A percentile compares a stretch with the other conserved stretches of the same genome.
Evolutionary conservation across 2,888 invertebrate species (phyloP).

Genomic region (Drosophila heteroneura): DNA sequence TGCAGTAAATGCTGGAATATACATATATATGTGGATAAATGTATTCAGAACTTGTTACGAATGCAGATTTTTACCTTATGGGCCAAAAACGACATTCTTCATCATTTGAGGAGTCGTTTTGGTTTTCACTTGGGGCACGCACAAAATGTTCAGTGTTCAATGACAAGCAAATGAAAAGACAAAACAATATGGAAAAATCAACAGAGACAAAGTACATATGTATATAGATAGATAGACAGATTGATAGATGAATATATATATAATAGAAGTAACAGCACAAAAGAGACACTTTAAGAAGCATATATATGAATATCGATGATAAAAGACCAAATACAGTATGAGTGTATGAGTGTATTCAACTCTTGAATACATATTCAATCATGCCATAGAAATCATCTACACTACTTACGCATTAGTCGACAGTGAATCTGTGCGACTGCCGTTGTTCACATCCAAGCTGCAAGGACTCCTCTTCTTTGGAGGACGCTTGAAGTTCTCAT

Average conservation of each 20-base stretch:
- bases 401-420: conserved; percentile 83
- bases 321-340: conserved; percentile 20
- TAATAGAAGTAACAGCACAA: conserved; percentile 39
- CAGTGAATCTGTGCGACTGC: conserved; percentile 82
- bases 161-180: conserved; percentile 72
- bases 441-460: conserved; percentile 81
- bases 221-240: conserved; percentile 16
- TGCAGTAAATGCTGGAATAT: background rate
- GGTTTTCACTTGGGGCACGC: conserved; percentile 77
- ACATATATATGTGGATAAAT: background rate
- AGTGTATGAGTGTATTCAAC: conserved; percentile 25
- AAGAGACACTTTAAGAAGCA: conserved; percentile 49
- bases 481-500: conserved; percentile 64
- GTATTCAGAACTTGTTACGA: conserved; percentile 32
- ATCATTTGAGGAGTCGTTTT: conserved; percentile 78
- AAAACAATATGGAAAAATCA: conserved; percentile 25
- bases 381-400: conserved; percentile 17
- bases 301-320: conserved; percentile 36
- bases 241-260: background rate
- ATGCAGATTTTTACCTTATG: conserved; percentile 83
- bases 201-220: conserved; percentile 50
- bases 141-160: conserved; percentile 70
- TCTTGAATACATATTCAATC: conserved; percentile 10
- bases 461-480: conserved; percentile 37
- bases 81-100: conserved; percentile 85